Percentiles rank a stretch among this genome's conserved stretches.
Evolutionary conservation across 2,113 vertebrate genomes (phyloP).

Genomic region (Chloebia gouldiae): DNA sequence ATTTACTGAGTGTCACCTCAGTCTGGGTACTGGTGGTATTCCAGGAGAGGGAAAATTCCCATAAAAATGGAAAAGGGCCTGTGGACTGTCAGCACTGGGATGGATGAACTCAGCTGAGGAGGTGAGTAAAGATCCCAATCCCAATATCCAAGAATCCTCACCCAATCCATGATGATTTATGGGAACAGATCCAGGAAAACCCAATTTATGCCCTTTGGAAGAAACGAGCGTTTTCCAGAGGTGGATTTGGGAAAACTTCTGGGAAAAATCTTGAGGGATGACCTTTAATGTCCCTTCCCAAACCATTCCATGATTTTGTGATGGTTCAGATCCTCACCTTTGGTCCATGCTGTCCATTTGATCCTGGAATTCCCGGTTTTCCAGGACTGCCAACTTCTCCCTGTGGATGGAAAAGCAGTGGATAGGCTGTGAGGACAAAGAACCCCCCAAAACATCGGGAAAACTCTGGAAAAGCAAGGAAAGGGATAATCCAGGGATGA

Average conservation of each 20-base stretch:
- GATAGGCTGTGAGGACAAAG: not conserved
- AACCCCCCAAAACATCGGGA: not conserved
- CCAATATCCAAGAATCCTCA: not conserved
- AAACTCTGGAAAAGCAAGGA: not conserved
- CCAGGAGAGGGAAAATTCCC: not conserved
- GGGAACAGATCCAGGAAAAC: not conserved
- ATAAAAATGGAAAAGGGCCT: not conserved
- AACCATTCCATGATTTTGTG: not conserved
- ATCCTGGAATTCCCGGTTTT: slow-evolving; percentile 74
- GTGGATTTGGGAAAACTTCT: not conserved
- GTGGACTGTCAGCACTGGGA: not conserved
- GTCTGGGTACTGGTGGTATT: not conserved
- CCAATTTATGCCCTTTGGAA: too few species aligned
- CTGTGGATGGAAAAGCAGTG: slow-evolving; percentile 47
- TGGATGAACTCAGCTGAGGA: rapidly evolving
- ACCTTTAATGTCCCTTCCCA: not conserved
- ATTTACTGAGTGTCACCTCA: not conserved
- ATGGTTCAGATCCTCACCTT: slow-evolving; percentile 69
- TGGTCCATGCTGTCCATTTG: slow-evolving; percentile 70
- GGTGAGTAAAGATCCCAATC: not conserved
- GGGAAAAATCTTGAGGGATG: not conserved
- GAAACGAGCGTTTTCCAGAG: rapidly evolving
- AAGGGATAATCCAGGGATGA: too few species aligned
- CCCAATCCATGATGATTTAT: not conserved
- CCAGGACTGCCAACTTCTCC: slow-evolving; percentile 79